Conservation (phyloP, 2,113 vertebrate genomes). For the Lasiurus borealis region DNA sequence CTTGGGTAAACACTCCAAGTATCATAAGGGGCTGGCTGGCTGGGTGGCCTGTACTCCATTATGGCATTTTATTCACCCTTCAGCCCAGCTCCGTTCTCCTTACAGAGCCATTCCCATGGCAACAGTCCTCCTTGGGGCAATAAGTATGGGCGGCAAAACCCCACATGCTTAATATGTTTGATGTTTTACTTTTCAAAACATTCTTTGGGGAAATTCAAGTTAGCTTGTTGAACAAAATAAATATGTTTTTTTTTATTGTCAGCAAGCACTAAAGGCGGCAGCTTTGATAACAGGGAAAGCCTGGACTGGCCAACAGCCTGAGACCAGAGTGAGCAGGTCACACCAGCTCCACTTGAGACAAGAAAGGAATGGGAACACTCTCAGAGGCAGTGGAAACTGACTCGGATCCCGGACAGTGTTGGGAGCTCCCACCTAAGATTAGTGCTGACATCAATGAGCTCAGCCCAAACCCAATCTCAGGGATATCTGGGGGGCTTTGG, state of each 20-base stretch:
- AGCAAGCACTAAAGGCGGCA: conserved; percentile 15
- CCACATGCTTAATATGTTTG: not conserved
- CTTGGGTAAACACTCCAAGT: conserved; percentile 57
- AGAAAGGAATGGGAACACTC: conserved; percentile 51
- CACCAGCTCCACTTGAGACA: conserved; percentile 46
- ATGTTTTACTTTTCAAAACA: conserved; percentile 65
- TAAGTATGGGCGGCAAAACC: not conserved
- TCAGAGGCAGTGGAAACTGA: not conserved
- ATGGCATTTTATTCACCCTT: not conserved
- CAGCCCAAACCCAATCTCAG: not conserved
- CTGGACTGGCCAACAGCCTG: not conserved
- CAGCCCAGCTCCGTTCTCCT: not conserved
- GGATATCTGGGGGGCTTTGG: not conserved
- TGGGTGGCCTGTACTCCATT: not conserved
- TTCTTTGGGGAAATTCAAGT: conserved; percentile 70
- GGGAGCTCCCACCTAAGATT: not conserved
- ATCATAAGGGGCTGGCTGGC: not conserved
- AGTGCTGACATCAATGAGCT: not conserved
- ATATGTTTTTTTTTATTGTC: conserved; percentile 55
- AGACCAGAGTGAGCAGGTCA: conserved; percentile 48
- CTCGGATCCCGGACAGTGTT: not conserved
- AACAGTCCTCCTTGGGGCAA: not conserved
- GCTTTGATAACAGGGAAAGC: conserved; percentile 70
- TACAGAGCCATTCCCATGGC: conserved; percentile 25
- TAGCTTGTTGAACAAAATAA: conserved; percentile 73